Evolutionary conservation across 2,888 invertebrate species (phyloP), one percentile per base, ranked within the genome.

Genomic region (Lasioglossum oenotherae): DNA sequence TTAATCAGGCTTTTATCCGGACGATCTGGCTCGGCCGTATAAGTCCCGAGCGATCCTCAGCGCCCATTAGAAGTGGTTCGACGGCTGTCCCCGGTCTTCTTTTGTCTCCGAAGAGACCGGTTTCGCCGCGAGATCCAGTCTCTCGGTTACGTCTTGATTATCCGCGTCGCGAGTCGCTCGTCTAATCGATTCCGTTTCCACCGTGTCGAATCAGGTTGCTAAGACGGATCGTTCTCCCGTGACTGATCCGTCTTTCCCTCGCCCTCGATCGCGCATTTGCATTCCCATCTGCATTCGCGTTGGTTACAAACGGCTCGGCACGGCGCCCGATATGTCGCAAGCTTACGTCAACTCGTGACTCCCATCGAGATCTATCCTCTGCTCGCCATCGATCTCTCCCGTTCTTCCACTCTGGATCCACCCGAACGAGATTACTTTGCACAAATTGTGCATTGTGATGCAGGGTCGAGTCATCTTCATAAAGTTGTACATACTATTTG

Each of bases 1-100:
- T 23, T 8, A 14, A 3, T 53, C 53, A 10, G 60, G 77, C 16
- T 71, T 74, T 75, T 27, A 71, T 67, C 46, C 72, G n/a, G 16
- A 1, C n/a, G 72, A 73, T 86, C 81, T n/a, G 27, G 44, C 71
- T 84, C 38, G 31, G 67, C 88, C 87, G 84, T 88, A 84, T 88
- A 88, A 83, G 84, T 53, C 64, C 71, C 60, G 71, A 69, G 35
- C 74, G 67, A 82, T 80, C 67, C 35, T 38, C 12, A 4, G 67
- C 31, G 23, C 49, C 80, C 71, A 74, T 75, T 80, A 67, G 64
- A 64, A 80, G 49, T n/a, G 16, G 77, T 77, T 71, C 46, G 64
- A 64, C 79, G 67, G 19, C 72, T 83, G 49, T 74, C 77, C 73
- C 69, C 67, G 41, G 49, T 64, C 64, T 71, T 76, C 81, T 74